Conservation (phyloP, 2,888 invertebrate genomes). For the Caenorhabditis macrosperma region DNA sequence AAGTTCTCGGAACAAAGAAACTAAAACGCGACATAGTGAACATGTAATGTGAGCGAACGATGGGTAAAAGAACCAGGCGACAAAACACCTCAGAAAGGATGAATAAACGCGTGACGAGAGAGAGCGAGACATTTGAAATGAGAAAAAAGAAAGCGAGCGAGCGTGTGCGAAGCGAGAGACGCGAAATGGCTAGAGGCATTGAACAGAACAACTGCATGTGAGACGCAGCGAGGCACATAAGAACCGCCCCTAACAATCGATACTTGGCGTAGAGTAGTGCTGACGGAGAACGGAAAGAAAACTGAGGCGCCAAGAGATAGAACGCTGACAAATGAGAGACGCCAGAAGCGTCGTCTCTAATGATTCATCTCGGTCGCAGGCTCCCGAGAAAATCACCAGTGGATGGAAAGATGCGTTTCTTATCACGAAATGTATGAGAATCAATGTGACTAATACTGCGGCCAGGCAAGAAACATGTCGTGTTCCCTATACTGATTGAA, state of each 20-base stretch:
- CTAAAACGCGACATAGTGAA: too few species aligned
- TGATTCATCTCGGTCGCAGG: neutral
- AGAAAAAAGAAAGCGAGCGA: conserved; percentile 6
- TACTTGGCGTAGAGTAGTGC: neutral
- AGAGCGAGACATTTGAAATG: neutral
- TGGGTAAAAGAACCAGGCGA: neutral
- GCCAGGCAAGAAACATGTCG: neutral
- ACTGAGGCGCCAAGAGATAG: neutral
- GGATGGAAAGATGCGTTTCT: too few species aligned
- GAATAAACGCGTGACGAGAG: neutral
- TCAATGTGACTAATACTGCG: neutral
- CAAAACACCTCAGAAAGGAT: neutral
- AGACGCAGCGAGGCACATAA: conserved; percentile 9
- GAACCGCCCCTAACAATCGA: neutral
- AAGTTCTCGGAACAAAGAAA: too few species aligned
- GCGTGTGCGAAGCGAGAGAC: conserved; percentile 18
- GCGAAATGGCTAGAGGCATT: neutral
- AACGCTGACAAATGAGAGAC: neutral
- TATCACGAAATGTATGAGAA: too few species aligned
- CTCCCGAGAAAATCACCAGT: neutral
- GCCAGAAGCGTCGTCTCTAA: neutral
- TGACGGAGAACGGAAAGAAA: neutral
- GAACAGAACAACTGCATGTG: neutral
- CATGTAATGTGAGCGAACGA: neutral
- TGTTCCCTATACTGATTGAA: neutral